Conservation (phyloP, 2,888 invertebrate species). For the Tachina grossa region DNA sequence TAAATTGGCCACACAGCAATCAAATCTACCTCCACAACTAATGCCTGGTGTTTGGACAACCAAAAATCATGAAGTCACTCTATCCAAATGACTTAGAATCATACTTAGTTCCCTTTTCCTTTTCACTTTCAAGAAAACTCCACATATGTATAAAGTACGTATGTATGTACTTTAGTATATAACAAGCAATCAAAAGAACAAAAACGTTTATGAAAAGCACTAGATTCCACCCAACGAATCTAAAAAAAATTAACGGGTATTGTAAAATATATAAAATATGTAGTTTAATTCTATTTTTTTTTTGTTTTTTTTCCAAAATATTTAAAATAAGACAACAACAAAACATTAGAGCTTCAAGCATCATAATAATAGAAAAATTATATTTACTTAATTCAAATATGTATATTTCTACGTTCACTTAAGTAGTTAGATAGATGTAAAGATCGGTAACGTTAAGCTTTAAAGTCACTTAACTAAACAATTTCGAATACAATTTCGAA, state of each 20-base stretch:
- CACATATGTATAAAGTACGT: no score
- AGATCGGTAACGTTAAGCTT: slow-evolving; percentile 14
- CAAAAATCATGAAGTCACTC: slow-evolving; percentile 79
- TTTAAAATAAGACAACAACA: slow-evolving; percentile 15
- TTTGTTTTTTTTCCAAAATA: slow-evolving; percentile 28
- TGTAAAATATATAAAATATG: slow-evolving; percentile 28
- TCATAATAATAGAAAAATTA: neutral
- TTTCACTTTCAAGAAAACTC: neutral
- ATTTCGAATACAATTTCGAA: slow-evolving; percentile 38
- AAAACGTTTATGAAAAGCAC: slow-evolving; percentile 33
- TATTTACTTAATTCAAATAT: slow-evolving; percentile 14
- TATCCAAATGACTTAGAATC: slow-evolving; percentile 55
- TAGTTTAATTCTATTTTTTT: slow-evolving; percentile 36
- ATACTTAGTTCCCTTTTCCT: neutral
- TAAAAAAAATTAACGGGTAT: slow-evolving; percentile 54
- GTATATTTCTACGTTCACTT: neutral
- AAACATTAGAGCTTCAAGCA: slow-evolving; percentile 40
- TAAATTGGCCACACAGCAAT: slow-evolving; percentile 78
- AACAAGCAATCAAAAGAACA: slow-evolving; percentile 50
- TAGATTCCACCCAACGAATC: slow-evolving; percentile 61
- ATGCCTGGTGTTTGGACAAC: slow-evolving; percentile 82
- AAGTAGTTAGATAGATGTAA: neutral
- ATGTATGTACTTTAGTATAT: neutral
- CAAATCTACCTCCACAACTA: slow-evolving; percentile 82
- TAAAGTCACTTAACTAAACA: slow-evolving; percentile 16